Evolutionary conservation across 1,140 invertebrate genomes (phyloP).

Genomic region (Aphaenogaster rudis): DNA sequence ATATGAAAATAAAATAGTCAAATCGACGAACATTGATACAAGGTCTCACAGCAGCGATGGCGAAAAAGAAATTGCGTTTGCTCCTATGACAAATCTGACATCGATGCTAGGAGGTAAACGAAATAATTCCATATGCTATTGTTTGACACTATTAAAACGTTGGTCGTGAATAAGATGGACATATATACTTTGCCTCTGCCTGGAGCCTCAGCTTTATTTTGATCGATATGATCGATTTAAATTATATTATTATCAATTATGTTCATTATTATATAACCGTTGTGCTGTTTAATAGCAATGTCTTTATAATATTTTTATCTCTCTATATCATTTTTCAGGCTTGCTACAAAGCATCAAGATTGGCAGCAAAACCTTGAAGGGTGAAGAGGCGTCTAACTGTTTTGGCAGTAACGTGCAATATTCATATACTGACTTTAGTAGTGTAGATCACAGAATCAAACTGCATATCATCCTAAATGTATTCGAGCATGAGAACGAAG

Average conservation of each 20-base stretch:
- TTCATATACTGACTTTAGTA: slow-evolving; percentile 87
- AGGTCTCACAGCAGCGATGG: slow-evolving; percentile 70
- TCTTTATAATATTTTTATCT: slow-evolving; percentile 15
- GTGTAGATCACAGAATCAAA: slow-evolving; percentile 88
- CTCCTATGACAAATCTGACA: slow-evolving; percentile 80
- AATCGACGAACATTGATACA: slow-evolving; percentile 74
- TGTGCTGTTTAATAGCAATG: background rate
- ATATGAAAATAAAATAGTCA: slow-evolving; percentile 86
- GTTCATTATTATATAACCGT: background rate
- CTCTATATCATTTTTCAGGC: slow-evolving; percentile 72
- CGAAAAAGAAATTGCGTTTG: slow-evolving; percentile 70
- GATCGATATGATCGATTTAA: background rate
- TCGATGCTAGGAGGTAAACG: slow-evolving; percentile 81
- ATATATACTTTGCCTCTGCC: background rate
- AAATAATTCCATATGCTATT: no score
- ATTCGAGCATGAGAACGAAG: slow-evolving; percentile 88
- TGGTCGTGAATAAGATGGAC: background rate
- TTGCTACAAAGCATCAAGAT: slow-evolving; percentile 85
- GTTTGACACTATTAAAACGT: background rate
- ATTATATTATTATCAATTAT: background rate
- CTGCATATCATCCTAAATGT: slow-evolving; percentile 87
- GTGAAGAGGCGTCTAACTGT: slow-evolving; percentile 75
- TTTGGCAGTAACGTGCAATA: slow-evolving; percentile 84
- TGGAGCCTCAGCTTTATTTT: background rate
- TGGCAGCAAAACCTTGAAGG: slow-evolving; percentile 74